Evolutionary conservation across 2,797 vertebrate species (phyloP).

Genomic region (Acanthis flammea): DNA sequence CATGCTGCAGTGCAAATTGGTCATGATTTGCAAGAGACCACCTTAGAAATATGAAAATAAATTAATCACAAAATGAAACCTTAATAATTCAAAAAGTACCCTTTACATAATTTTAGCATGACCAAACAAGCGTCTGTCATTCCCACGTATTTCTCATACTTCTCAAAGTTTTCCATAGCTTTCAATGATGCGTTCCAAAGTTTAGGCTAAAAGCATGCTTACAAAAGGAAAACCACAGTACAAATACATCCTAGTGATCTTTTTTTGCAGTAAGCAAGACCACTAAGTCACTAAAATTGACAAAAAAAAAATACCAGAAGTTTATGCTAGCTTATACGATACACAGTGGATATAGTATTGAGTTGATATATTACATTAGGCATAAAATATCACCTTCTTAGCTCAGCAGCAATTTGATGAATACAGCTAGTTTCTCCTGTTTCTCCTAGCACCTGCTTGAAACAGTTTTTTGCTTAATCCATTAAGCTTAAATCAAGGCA

Average conservation of each 20-base stretch:
- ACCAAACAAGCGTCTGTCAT: background rate
- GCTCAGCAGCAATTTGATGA: background rate
- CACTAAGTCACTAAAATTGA: background rate
- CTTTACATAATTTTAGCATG: background rate
- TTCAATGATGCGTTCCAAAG: background rate
- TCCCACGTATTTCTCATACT: background rate
- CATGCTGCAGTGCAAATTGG: conserved; percentile 91
- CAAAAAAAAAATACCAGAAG: background rate
- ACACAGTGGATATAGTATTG: background rate
- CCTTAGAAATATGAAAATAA: conserved; percentile 72
- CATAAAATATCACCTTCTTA: background rate
- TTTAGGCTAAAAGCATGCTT: background rate
- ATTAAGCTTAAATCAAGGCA: background rate
- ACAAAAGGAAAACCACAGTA: background rate
- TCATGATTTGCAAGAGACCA: conserved; percentile 94
- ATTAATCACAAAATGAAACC: conserved; percentile 11
- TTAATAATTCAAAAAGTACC: background rate
- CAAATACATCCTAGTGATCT: background rate
- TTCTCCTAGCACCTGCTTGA: background rate
- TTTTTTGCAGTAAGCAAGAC: background rate
- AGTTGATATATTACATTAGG: background rate
- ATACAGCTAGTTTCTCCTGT: background rate
- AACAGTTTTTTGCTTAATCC: background rate
- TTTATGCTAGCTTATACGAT: background rate
- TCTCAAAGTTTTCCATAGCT: background rate